Conservation (phyloP, 2,797 vertebrate species). For the Coregonus ussuriensis region DNA sequence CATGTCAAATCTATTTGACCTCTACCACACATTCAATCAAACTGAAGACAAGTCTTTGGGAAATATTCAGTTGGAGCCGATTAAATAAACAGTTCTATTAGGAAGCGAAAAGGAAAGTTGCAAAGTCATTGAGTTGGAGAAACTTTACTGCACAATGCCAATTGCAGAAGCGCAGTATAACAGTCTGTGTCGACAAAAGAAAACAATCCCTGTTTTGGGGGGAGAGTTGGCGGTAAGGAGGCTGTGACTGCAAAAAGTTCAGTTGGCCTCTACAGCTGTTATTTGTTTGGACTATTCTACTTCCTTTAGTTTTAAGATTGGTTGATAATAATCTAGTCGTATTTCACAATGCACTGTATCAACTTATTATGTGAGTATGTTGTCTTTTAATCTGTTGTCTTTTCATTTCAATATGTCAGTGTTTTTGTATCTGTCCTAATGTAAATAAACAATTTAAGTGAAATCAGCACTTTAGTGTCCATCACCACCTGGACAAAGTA, state of each 20-base stretch:
- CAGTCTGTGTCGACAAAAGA: slow-evolving; percentile 14
- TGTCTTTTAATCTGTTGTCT: not conserved
- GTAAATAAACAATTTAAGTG: not conserved
- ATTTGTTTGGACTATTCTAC: slow-evolving; percentile 12
- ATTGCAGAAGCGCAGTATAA: slow-evolving; percentile 1
- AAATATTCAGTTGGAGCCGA: slow-evolving; percentile 38
- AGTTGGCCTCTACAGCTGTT: not conserved
- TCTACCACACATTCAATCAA: slow-evolving; percentile 33
- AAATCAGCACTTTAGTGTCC: not conserved
- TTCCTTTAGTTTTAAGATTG: not conserved
- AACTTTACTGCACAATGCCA: slow-evolving; percentile 6
- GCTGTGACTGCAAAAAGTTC: slow-evolving; percentile 1
- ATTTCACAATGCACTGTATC: not conserved
- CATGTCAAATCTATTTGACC: slow-evolving; percentile 46
- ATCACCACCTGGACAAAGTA: not conserved
- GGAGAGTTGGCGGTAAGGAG: not conserved
- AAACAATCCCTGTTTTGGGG: slow-evolving; percentile 22
- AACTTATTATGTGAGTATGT: not conserved
- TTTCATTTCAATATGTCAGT: not conserved
- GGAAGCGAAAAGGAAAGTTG: not conserved
- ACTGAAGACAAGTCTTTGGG: slow-evolving; percentile 51
- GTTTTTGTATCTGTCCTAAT: not conserved
- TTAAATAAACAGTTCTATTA: slow-evolving; percentile 52
- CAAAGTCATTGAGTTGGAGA: slow-evolving; percentile 1
- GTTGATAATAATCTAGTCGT: not conserved